These are phyloP conservation scores for Tyrannus savana DNA, from an alignment of 2,113 vertebrate species.

Conservation along the genomic window DNA sequence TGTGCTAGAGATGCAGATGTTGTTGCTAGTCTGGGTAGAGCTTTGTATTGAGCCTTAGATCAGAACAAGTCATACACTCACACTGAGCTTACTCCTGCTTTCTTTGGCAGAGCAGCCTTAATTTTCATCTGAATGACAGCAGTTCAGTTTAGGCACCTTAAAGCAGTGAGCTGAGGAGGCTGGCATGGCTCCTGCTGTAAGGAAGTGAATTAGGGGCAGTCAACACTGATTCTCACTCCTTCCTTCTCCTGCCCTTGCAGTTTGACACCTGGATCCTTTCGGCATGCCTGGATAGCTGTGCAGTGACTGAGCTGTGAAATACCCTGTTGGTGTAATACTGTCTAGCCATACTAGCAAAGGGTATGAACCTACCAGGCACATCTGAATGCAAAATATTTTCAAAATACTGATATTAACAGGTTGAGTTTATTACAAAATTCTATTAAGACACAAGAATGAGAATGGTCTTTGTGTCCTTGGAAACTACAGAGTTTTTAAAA, in stretches of 20 bases:
- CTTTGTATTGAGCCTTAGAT: not conserved
- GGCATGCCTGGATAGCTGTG: accelerated
- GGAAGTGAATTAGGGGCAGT: not conserved
- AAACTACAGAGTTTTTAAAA: not conserved
- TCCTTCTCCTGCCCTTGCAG: not conserved
- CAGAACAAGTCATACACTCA: not conserved
- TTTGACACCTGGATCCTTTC: not conserved
- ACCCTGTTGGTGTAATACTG: not conserved
- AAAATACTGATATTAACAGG: not conserved
- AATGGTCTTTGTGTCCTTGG: not conserved
- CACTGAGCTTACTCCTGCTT: not conserved
- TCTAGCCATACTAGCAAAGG: not conserved
- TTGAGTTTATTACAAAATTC: not conserved
- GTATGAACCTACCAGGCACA: not conserved
- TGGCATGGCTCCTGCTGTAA: not conserved
- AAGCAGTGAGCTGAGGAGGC: not conserved
- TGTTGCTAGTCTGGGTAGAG: not conserved
- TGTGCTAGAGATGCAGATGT: not conserved
- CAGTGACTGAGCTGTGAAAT: not conserved
- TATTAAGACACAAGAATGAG: not conserved
- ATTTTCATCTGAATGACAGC: not conserved
- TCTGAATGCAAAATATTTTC: not conserved
- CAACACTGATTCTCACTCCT: not conserved
- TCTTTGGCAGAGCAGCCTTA: not conserved
- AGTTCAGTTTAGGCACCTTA: not conserved